Evolutionary conservation across 2,113 vertebrate genomes (phyloP), one percentile per base, ranked within the genome.

Genomic region (Crotalus horridus): DNA sequence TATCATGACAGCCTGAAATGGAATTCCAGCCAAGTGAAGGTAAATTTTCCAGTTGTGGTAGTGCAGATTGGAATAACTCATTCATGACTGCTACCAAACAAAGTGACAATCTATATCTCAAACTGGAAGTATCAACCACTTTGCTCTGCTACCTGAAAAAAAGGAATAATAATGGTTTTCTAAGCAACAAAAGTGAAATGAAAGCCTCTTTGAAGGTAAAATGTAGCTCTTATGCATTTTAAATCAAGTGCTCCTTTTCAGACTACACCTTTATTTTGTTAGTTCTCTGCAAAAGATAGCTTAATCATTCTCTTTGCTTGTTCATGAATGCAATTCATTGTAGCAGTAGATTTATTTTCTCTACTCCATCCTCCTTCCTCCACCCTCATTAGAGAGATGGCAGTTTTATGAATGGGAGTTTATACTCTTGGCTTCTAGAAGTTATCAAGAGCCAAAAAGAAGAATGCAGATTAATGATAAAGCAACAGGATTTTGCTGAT

Each of bases 11-110:
- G 93, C 88, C 94, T 93, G 96, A 97, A 97, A 98, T 97, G 97
- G 95, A 97, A 97, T 97, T 96, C 95, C 94, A 96, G 94, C 89
- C 92, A 0, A 96, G 94, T 96, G 97, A 97, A 98, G 97, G 97
- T 97, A 98, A 97, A 98, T 97, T 98, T 97, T 97, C 97, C 95
- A 96, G 97, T 95, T 90, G 85, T 96, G 95, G 94, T 97, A 95
- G 94, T 95, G 95, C 96, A 96, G 95, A 98, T 96, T 97, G 97
- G 96, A 98, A 97, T 98, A 98, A 97, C 95, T 98, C 97, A 97
- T 58, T 97, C 95, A 97, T 97, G 97, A 98, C 96, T 97, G 95
- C 96, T 95, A 94, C 95, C 85, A 94, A 96, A 96, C 93, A 96
- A 97, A 96, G 90, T 96, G 96, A 96, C 97, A 96, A 96, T 97